Conservation (phyloP, 2,888 invertebrate genomes). For the Lepas anatifera region DNA sequence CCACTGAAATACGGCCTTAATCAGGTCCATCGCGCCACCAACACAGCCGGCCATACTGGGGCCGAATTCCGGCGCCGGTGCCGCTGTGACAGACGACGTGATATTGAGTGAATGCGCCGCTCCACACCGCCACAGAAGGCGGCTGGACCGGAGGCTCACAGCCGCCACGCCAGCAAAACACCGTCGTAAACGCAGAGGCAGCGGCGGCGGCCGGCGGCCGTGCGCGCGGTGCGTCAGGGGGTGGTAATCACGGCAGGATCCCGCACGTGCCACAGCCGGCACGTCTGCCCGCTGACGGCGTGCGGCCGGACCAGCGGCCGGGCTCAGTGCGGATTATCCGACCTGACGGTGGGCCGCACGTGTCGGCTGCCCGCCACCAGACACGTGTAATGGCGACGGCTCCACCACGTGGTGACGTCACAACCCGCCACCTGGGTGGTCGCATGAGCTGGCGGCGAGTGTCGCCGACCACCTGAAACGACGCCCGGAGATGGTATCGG, state of each 20-base stretch:
- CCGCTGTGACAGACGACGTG: neutral
- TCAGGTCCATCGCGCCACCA: neutral
- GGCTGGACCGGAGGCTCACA: no score
- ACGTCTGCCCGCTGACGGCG: neutral
- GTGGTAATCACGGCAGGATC: neutral
- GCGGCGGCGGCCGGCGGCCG: neutral
- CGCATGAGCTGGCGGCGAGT: no score
- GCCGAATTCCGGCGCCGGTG: neutral
- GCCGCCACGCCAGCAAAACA: neutral
- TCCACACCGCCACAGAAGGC: no score
- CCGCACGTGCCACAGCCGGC: neutral
- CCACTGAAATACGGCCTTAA: conserved; percentile 7
- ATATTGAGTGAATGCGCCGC: neutral
- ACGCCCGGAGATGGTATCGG: no score
- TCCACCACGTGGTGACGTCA: no score
- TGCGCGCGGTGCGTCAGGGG: neutral
- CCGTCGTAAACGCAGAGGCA: neutral
- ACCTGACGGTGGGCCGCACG: neutral
- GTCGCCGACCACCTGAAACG: no score
- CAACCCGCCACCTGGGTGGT: no score
- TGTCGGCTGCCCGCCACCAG: neutral
- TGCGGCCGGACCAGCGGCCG: neutral
- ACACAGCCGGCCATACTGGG: neutral
- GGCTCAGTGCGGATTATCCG: neutral
- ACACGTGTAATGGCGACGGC: neutral